Evolutionary conservation across 1,140 invertebrate genomes (phyloP), one percentile per base, ranked within the genome.

Genomic region (Sitophilus oryzae): DNA sequence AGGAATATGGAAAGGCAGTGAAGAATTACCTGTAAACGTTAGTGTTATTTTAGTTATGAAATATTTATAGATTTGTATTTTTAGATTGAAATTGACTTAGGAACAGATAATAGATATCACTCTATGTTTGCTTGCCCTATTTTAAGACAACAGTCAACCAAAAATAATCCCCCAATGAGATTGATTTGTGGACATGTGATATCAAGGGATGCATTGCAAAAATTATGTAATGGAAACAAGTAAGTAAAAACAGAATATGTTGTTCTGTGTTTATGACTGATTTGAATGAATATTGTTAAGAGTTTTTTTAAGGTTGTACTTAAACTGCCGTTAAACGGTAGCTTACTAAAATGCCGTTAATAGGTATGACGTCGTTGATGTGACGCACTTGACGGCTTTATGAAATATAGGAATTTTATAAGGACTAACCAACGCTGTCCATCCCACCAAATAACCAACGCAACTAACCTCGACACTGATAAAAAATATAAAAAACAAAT

Each of bases 61-160:
- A 14, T 14, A 8, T 20, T 6, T 18, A 19, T 16, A 19, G 16
- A 3, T 42, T 42, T 71, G 65, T 61, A 46, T 54, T 73, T 76
- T 41, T 64, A 91, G 88, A 93, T 96, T 69, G 91, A 94, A 74
- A 93, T 96, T 61, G 90, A 95, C 66, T 73, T 95, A 5, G 91
- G 88, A 8, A 82, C 83, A 57, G 88, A 92, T 42, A 86, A 84
- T 61, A 83, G 90, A 60, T 98, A 94, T 72, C 96, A 99, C 76
- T 98, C 94, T 20, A 89, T 97, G 59, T 99, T 99, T 76, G 95
- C 96, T 9, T 99, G 96, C 75, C 96, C 96, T 11, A 99, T 99
- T 66, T 77, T 99, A 41, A 82, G 94, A 34, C 93, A 97, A 74
- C 96, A 98, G 73, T 93, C 91, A 41, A 93, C 92, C 9, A 93